Base-by-base conservation (phyloP, 2,888 invertebrate genomes). In the Blera fallax region DNA sequence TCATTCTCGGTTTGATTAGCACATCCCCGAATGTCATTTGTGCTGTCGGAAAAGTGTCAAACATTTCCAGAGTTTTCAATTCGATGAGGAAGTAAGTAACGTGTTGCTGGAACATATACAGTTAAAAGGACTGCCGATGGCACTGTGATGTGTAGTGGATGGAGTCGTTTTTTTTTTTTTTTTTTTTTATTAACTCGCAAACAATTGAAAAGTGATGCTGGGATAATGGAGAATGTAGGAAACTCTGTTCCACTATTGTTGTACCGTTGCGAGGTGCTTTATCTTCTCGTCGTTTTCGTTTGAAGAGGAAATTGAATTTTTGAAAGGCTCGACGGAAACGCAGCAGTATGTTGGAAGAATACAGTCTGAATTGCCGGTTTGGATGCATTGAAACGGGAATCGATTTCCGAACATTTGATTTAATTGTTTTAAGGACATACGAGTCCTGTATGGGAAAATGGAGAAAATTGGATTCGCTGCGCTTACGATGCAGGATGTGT, bases 41-140 rank as follows among this genome's bases (percentile, higher is more conserved):
- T 50, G 40, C 58, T 67, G 73, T 72, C 72, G 65, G 79, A 80
- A 56, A 79, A 72, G 52, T 80, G 67, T 73, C 80, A 73, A 58
- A 80, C 58, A 65, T 74, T 65, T 74, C 74, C 24, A 54, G 74
- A 62, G 76, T 76, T 65, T 65, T 56, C 52, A 67, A 69, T 78
- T 52, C 62, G 56, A 72, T 27, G 64, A 70, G 72, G 29, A 67
- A 65, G 50, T 73, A 52, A 56, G 73, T 60, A 67, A 65, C 65
- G 50, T 73, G 65, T 50, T 65, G 29, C 77, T 69, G 29, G 8
- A 37, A 14, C 21, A 29, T 11, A 50, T 32, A 65, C 65, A 64
- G 56, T 60, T 16, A 14, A 32, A 34, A 45, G 43, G 45, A 18
- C 48, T 62, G 16, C 29, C 27, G n/a, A 14, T 29, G 50, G 16